Evolutionary conservation across 2,888 invertebrate species (phyloP).

Genomic region (Hyppa rectilinea): DNA sequence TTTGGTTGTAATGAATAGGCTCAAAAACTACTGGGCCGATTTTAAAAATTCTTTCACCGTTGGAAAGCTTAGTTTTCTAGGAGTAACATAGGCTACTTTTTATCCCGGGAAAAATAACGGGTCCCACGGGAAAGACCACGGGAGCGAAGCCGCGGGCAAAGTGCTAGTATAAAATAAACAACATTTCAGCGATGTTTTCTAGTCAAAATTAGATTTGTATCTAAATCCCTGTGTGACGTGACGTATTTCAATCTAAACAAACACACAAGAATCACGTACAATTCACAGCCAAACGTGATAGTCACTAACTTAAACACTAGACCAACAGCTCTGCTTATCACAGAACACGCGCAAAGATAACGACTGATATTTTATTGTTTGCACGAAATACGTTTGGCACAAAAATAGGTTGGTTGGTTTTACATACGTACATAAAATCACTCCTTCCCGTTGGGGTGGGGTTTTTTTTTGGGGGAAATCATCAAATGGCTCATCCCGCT

Average conservation of each 20-base stretch:
- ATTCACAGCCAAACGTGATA: constrained; percentile 24
- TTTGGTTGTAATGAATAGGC: too few relatives aligned
- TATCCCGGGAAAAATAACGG: too few relatives aligned
- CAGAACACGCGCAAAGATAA: constrained; percentile 17
- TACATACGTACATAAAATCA: neutral
- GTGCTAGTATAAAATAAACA: too few relatives aligned
- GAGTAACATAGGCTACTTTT: too few relatives aligned
- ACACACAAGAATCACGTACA: constrained; percentile 15
- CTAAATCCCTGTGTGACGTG: too few relatives aligned
- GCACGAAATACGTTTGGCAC: constrained; percentile 18
- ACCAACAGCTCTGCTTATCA: constrained; percentile 17
- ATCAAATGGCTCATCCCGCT: too few relatives aligned
- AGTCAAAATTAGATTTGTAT: neutral
- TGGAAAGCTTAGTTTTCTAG: too few relatives aligned
- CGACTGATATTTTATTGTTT: constrained; percentile 13
- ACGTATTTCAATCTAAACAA: neutral
- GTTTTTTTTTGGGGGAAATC: neutral
- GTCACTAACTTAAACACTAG: neutral
- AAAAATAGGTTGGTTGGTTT: neutral
- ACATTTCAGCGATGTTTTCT: too few relatives aligned
- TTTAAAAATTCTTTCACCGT: too few relatives aligned
- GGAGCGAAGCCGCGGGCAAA: too few relatives aligned
- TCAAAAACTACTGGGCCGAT: too few relatives aligned
- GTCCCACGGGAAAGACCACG: too few relatives aligned
- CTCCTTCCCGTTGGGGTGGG: neutral